Evolutionary conservation across 2,797 vertebrate species (phyloP), one percentile per base, ranked within the genome.

Genomic region (Rhincodon typus): DNA sequence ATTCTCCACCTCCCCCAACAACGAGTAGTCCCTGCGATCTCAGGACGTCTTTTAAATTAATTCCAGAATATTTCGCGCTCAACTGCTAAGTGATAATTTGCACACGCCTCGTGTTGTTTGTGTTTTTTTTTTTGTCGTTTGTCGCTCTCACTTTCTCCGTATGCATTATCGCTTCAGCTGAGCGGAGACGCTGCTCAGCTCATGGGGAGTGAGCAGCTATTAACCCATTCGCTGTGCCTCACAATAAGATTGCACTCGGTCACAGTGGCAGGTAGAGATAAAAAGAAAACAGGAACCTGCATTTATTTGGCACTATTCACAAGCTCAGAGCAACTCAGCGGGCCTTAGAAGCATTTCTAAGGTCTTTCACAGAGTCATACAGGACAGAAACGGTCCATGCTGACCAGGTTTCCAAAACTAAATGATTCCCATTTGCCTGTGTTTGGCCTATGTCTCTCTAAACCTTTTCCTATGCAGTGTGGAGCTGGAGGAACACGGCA

Each of bases 51-150:
- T 67, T 25, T 13, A 93, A 93, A 93, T 93, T 93, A 93, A 93
- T 93, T 93, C 62, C 62, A 69, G 62, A 67, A 93, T 93, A 69
- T 69, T 93, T 93, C 62, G 4, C 90, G 90, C 90, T 42, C 66
- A 8, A 93, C 90, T 42, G 90, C 66, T 93, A 93, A 93, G 90
- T 93, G 90, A 93, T 93, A 93, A 93, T 93, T 93, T 93, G 62
- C 62, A 93, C n/a, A n/a, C 38, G 62, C 66, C 23, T 69, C n/a
- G 66, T 93, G 90, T 69, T 93, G 90, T 69, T 93, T 69, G 90
- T 42, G 57, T 34, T 91, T 38, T 93, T n/a, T 93, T 67, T 93
- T 93, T 93, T 67, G 67, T 93, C 62, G 42, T 67, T 69, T 93
- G 67, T 93, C 62, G 38, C 90, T 93, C 66, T 93, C 62, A n/a